These are phyloP conservation scores for Chlorodrepanis virens DNA, from an alignment of 2,113 vertebrate species.

Conservation along the genomic window DNA sequence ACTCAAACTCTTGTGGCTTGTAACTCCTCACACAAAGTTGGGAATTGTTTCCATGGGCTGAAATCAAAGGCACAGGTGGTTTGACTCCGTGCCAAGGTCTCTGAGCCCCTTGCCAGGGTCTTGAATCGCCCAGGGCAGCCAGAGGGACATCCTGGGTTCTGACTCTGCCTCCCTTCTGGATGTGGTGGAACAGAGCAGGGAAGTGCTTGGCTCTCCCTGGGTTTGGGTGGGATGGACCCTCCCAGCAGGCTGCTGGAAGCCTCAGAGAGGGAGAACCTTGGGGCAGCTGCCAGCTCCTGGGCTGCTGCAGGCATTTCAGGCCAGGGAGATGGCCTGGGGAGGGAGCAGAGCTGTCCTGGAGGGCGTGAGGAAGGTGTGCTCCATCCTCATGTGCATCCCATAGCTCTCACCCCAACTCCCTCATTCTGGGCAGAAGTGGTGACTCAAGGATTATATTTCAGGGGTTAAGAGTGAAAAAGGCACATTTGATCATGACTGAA, in stretches of 20 bases:
- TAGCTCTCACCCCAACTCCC: neutral
- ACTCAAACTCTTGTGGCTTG: too few species aligned
- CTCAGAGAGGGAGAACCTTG: neutral
- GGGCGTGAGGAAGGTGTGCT: neutral
- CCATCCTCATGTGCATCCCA: neutral
- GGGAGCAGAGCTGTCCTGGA: neutral
- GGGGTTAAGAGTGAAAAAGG: neutral
- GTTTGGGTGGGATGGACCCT: neutral
- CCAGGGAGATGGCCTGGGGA: neutral
- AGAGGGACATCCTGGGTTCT: too few species aligned
- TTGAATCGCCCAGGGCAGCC: too few species aligned
- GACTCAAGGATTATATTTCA: neutral
- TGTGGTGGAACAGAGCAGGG: fast-evolving
- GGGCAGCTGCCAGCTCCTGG: neutral
- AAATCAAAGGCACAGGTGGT: too few species aligned
- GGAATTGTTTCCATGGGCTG: too few species aligned
- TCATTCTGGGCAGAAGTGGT: neutral
- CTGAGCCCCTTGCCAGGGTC: too few species aligned
- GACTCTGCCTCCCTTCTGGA: neutral
- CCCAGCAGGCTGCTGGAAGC: neutral
- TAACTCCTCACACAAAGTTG: too few species aligned
- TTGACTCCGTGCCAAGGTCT: too few species aligned
- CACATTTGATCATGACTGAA: neutral
- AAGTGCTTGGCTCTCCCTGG: neutral
- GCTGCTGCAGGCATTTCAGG: neutral